phyloP scores from a whole-genome alignment of 2,888 invertebrate genomes.

The Drosophila ustulata region DNA sequence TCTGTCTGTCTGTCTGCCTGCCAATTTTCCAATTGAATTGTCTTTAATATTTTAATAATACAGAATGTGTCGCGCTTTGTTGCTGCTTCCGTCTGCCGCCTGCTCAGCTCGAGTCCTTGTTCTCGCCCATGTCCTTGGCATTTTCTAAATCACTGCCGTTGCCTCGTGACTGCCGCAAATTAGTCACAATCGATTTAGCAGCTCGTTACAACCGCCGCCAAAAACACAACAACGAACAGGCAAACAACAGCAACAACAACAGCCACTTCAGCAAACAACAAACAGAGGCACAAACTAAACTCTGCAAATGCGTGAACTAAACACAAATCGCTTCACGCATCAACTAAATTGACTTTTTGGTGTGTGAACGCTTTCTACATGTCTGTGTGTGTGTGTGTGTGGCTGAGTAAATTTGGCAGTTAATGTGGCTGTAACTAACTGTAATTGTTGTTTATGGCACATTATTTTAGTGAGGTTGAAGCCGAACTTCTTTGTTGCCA shows the following conservation, averaged over 20 bases:
- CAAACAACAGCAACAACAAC: slow-evolving; percentile 16
- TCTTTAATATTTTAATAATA: slow-evolving; percentile 79
- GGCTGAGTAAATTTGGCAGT: slow-evolving; percentile 10
- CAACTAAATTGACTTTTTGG: slow-evolving; percentile 65
- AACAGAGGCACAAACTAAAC: slow-evolving; percentile 34
- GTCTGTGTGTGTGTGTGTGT: slow-evolving; percentile 7
- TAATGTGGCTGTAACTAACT: slow-evolving; percentile 51
- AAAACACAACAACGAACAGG: slow-evolving; percentile 36
- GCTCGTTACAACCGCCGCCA: slow-evolving; percentile 71
- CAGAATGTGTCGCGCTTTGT: slow-evolving; percentile 47
- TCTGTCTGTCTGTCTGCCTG: slow-evolving; percentile 53
- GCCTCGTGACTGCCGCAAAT: slow-evolving; percentile 71
- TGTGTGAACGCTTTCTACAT: not conserved
- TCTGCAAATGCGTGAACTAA: slow-evolving; percentile 57
- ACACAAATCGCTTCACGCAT: slow-evolving; percentile 74
- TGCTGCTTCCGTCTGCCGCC: slow-evolving; percentile 14
- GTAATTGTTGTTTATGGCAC: slow-evolving; percentile 49
- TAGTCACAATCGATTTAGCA: slow-evolving; percentile 80
- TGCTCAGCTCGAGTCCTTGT: slow-evolving; percentile 29
- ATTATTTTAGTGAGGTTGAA: slow-evolving; percentile 13
- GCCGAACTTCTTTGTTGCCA: not conserved
- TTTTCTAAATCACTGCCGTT: slow-evolving; percentile 63
- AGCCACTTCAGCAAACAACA: slow-evolving; percentile 2
- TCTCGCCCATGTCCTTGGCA: slow-evolving; percentile 39
- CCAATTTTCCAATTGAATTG: slow-evolving; percentile 80